Conservation (phyloP, 2,113 vertebrate genomes). For the Tachysurus vachellii region DNA sequence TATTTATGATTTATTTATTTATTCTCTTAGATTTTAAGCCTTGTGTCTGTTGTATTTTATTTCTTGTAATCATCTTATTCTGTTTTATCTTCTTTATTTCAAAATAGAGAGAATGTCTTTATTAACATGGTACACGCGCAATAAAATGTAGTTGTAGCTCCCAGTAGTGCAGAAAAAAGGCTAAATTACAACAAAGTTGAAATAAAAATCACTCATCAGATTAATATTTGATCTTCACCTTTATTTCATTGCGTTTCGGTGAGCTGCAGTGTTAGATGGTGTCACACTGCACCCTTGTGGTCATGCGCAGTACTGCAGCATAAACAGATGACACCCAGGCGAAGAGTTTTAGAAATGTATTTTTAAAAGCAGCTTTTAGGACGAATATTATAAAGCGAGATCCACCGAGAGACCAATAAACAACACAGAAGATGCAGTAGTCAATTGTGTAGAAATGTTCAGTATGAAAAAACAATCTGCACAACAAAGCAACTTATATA, state of each 20-base stretch:
- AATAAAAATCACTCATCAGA: neutral
- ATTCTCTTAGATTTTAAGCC: neutral
- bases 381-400: neutral
- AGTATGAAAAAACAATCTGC: neutral
- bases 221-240: neutral
- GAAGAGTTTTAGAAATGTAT: neutral
- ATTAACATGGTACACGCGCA: neutral
- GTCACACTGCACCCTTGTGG: conserved; percentile 62
- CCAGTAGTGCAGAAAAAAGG: neutral
- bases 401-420: neutral
- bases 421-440: neutral
- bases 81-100: neutral
- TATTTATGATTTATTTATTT: neutral
- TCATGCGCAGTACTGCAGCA: neutral
- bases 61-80: neutral
- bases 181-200: neutral
- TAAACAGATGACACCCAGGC: neutral
- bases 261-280: neutral
- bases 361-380: neutral
- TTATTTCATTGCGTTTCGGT: neutral
- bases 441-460: no score
- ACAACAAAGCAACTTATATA: neutral
- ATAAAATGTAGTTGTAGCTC: neutral
- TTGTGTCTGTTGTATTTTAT: neutral
- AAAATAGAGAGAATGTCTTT: neutral